phyloP scores from a whole-genome alignment of 2,113 vertebrate species.

The Cyanoramphus novaezelandiae region DNA sequence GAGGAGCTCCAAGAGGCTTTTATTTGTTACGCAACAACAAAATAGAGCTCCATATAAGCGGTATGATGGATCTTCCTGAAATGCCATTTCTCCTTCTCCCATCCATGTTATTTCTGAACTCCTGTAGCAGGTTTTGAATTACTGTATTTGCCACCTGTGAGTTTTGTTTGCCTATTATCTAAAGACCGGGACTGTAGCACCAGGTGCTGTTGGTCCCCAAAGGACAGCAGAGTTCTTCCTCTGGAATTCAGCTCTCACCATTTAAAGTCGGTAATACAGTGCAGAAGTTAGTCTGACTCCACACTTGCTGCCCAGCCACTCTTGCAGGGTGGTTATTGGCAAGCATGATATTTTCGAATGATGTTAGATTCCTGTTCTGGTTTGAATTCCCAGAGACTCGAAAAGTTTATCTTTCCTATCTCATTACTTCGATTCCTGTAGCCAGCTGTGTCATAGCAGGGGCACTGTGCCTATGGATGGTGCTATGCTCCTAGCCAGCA shows the following conservation, averaged over 20 bases:
- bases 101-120: not conserved
- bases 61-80: not conserved
- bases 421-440: not conserved
- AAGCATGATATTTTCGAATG: accelerated
- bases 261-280: not conserved
- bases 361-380: not conserved
- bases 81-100: not conserved
- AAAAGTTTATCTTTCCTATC: not conserved
- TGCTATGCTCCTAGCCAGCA: not conserved
- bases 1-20: not conserved
- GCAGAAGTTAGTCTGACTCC: not conserved
- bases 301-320: accelerated
- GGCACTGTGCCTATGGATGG: not conserved
- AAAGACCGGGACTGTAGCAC: accelerated
- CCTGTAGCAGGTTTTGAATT: not conserved
- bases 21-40: not conserved
- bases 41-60: not conserved
- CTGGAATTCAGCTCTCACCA: not conserved
- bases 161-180: not conserved
- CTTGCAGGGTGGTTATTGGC: not conserved
- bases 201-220: not conserved
- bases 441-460: not conserved
- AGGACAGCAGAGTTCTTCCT: not conserved
- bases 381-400: not conserved
- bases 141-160: not conserved